Percentiles rank a stretch among this genome's conserved stretches.
Evolutionary conservation across 2,888 invertebrate species (phyloP).

Genomic region (Augochlorella aurata): DNA sequence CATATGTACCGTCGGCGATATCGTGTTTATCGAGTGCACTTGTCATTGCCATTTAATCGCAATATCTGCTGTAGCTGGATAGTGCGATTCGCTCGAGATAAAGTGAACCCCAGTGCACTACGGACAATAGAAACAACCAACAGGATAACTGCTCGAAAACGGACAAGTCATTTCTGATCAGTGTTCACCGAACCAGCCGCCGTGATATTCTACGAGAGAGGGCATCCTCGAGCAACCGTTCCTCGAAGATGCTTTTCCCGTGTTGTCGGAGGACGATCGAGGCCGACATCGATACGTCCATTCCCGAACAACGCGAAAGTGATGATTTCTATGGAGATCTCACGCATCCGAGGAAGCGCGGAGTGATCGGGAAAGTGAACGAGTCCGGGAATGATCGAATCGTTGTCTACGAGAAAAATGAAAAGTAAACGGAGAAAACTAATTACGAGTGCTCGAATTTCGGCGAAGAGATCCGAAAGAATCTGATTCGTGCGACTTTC

Average conservation of each 20-base stretch:
- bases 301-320: not conserved
- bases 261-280: slow-evolving; percentile 17
- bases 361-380: slow-evolving; percentile 66
- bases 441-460: not conserved
- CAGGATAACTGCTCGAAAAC: not conserved
- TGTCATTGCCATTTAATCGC: not conserved
- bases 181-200: too few relatives aligned
- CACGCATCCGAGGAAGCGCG: slow-evolving; percentile 63
- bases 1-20: not conserved
- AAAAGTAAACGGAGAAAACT: slow-evolving; percentile 54
- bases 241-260: slow-evolving; percentile 34
- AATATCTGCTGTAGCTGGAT: too few relatives aligned
- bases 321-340: slow-evolving; percentile 63
- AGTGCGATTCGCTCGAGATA: slow-evolving; percentile 40
- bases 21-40: slow-evolving; percentile 34
- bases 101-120: slow-evolving; percentile 1
- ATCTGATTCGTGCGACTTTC: not conserved
- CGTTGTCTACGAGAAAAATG: slow-evolving; percentile 55
- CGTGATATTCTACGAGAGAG: too few relatives aligned
- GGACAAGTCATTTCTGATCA: not conserved
- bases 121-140: not conserved
- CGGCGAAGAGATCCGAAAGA: not conserved
- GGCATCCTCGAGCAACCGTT: not conserved
- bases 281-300: not conserved
- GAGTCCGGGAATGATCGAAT: slow-evolving; percentile 33